Evolutionary conservation across 2,797 vertebrate species (phyloP).

Genomic region (Protonibea diacanthus): DNA sequence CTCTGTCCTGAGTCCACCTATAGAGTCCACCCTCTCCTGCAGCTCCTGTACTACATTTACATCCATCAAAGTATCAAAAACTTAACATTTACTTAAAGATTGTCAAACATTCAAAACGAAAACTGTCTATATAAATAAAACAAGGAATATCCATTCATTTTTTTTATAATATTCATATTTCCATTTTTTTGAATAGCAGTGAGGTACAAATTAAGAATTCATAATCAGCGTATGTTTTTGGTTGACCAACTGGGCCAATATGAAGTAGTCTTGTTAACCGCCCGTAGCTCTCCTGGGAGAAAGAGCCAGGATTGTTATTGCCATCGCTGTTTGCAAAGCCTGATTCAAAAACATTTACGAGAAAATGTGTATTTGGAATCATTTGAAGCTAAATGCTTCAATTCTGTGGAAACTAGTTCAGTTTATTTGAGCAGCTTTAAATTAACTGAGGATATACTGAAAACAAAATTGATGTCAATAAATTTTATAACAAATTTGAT

Average conservation of each 20-base stretch:
- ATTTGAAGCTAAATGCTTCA: not conserved
- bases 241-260: not conserved
- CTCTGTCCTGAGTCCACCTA: constrained; percentile 20
- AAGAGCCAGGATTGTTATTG: not conserved
- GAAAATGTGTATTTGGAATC: not conserved
- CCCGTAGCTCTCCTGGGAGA: not conserved
- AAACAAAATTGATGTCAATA: not conserved
- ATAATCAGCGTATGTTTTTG: not conserved
- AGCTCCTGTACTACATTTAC: not conserved
- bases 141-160: not conserved
- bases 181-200: not conserved
- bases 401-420: not conserved
- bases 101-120: not conserved
- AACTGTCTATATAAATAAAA: not conserved
- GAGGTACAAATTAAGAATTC: not conserved
- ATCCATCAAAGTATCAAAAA: not conserved
- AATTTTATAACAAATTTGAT: not conserved
- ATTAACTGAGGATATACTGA: not conserved
- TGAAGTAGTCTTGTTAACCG: not conserved
- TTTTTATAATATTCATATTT: not conserved
- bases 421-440: constrained; percentile 7
- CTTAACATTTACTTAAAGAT: constrained; percentile 9
- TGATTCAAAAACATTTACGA: not conserved
- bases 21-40: too few species aligned
- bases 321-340: not conserved